phyloP scores from a whole-genome alignment of 2,113 vertebrate genomes.

The Stegastes partitus region DNA sequence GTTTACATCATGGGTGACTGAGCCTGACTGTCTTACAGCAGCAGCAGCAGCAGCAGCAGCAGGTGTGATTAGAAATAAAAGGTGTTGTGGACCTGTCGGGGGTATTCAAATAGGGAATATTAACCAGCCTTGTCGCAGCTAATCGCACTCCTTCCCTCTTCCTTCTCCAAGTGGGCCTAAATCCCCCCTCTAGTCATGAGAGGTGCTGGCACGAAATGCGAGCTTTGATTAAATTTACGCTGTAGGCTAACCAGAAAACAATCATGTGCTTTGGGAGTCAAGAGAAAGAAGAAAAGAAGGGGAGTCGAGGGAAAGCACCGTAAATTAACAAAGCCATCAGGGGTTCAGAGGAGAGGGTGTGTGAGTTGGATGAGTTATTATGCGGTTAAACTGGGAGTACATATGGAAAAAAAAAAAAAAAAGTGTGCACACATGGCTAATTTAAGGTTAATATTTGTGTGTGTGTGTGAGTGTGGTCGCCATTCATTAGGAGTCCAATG shows the following conservation, averaged over 20 bases:
- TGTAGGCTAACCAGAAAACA: conserved; percentile 71
- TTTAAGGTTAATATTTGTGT: conserved; percentile 14
- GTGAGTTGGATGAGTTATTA: conserved; percentile 7
- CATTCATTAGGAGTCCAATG: conserved; percentile 10
- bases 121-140: conserved; percentile 72
- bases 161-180: conserved; percentile 53
- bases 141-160: conserved; percentile 55
- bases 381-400: conserved; percentile 13
- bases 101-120: conserved; percentile 73
- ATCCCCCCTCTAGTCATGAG: conserved; percentile 50
- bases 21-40: conserved; percentile 29
- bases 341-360: not conserved
- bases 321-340: conserved; percentile 38
- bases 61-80: conserved; percentile 74
- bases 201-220: conserved; percentile 48
- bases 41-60: conserved; percentile 14
- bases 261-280: conserved; percentile 53
- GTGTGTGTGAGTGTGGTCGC: conserved; percentile 11
- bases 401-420: not conserved
- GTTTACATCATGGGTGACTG: conserved; percentile 38
- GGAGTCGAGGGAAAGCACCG: conserved; percentile 7
- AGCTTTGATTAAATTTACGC: conserved; percentile 78
- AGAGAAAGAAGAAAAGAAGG: conserved; percentile 28
- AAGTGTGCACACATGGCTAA: conserved; percentile 23
- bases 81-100: conserved; percentile 60